Conservation (phyloP, 2,888 invertebrate species). For the Xiphydria camelus region DNA sequence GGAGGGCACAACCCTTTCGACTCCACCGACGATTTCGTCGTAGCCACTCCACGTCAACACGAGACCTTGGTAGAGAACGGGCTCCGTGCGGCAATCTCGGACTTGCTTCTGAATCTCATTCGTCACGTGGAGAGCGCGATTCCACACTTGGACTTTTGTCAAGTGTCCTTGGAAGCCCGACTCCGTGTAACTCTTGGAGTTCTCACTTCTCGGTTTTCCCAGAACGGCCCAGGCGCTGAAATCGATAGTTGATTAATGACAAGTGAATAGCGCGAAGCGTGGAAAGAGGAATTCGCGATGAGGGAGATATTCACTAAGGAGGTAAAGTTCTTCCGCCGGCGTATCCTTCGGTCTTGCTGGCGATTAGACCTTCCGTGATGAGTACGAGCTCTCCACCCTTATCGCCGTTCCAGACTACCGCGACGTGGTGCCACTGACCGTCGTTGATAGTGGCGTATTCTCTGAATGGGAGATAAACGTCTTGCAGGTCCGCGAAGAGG, state of each 20-base stretch:
- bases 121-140: slow-evolving; percentile 85
- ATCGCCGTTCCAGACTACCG: slow-evolving; percentile 90
- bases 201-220: slow-evolving; percentile 76
- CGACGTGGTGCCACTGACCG: slow-evolving; percentile 95
- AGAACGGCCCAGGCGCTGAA: slow-evolving; percentile 87
- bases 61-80: slow-evolving; percentile 83
- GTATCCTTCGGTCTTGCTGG: slow-evolving; percentile 89
- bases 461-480: slow-evolving; percentile 86
- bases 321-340: slow-evolving; percentile 81
- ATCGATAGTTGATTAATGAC: slow-evolving; percentile 3
- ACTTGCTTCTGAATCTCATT: slow-evolving; percentile 94
- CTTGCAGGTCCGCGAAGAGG: slow-evolving; percentile 83
- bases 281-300: neutral
- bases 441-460: slow-evolving; percentile 93
- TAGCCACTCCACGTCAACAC: slow-evolving; percentile 93
- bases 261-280: neutral
- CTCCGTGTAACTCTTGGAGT: slow-evolving; percentile 79
- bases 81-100: slow-evolving; percentile 88
- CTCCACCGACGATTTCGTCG: slow-evolving; percentile 84
- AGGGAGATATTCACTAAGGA: slow-evolving; percentile 65
- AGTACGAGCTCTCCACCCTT: slow-evolving; percentile 84
- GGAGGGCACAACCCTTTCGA: slow-evolving; percentile 88
- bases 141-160: slow-evolving; percentile 94
- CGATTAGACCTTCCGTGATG: slow-evolving; percentile 94
- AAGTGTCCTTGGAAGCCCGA: slow-evolving; percentile 94